phyloP scores from a whole-genome alignment of 2,113 vertebrate species.

The Origma solitaria region DNA sequence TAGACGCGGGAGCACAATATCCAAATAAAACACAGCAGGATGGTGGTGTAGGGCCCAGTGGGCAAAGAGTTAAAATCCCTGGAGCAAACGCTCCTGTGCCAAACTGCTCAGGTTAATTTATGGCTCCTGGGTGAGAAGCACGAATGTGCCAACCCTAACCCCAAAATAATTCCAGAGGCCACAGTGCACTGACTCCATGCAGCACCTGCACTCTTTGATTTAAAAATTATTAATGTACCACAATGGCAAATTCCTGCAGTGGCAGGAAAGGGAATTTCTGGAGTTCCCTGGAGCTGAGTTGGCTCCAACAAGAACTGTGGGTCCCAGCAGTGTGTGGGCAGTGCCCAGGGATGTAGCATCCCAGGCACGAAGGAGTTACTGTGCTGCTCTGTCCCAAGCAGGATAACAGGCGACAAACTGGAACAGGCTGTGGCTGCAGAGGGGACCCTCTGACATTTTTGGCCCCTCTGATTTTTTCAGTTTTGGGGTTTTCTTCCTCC shows the following conservation, averaged over 20 bases:
- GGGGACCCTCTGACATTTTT: background rate
- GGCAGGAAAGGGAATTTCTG: background rate
- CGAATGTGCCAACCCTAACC: background rate
- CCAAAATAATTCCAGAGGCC: background rate
- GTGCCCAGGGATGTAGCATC: background rate
- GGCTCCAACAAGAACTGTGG: background rate
- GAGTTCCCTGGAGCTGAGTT: background rate
- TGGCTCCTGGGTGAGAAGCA: background rate
- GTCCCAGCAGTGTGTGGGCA: background rate
- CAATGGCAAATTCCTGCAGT: background rate
- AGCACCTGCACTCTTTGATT: background rate
- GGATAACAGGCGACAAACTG: background rate
- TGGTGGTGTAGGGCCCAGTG: background rate
- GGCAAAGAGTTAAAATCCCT: background rate
- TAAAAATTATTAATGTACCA: background rate
- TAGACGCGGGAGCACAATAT: background rate
- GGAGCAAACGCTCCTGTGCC: background rate
- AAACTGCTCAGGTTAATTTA: background rate
- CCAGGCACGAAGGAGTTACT: background rate
- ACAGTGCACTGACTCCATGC: accelerated
- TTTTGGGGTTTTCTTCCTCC: background rate
- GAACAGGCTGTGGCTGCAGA: background rate
- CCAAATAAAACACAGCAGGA: background rate
- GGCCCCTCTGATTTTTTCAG: background rate
- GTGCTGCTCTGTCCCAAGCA: background rate